Percentiles rank a stretch among this genome's conserved stretches.
These are phyloP conservation scores for Mobula birostris DNA, from an alignment of 2,113 vertebrate genomes.

Conservation along the genomic window DNA sequence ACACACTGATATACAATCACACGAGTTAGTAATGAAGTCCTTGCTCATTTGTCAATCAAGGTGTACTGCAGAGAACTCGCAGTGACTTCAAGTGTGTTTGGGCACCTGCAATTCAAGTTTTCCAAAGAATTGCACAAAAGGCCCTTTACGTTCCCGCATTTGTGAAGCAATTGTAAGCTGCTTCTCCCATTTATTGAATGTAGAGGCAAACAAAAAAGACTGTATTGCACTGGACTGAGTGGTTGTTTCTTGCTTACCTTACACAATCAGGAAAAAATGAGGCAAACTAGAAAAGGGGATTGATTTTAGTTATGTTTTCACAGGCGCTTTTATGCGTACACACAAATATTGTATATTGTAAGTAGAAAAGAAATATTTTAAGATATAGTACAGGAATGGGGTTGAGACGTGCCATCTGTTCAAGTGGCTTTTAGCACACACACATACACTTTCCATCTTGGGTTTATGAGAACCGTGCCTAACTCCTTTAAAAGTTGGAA, in stretches of 20 bases:
- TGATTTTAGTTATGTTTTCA: constrained; percentile 26
- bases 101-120: constrained; percentile 27
- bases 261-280: constrained; percentile 32
- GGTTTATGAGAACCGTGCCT: constrained; percentile 26
- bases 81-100: constrained; percentile 31
- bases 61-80: constrained; percentile 10
- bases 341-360: constrained; percentile 37
- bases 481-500: constrained; percentile 18
- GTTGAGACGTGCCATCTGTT: constrained; percentile 32
- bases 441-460: constrained; percentile 8
- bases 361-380: constrained; percentile 38
- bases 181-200: constrained; percentile 35
- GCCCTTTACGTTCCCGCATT: constrained; percentile 12
- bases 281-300: constrained; percentile 1
- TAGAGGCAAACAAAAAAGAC: constrained; percentile 35
- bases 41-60: constrained; percentile 26
- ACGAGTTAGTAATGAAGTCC: not conserved
- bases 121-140: constrained; percentile 10
- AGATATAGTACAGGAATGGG: constrained; percentile 36
- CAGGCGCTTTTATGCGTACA: not conserved
- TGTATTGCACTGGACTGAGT: constrained; percentile 36
- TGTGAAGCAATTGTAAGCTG: constrained; percentile 28
- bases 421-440: constrained; percentile 37
- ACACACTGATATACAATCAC: too few species aligned
- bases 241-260: constrained; percentile 35